Evolutionary conservation across 2,888 invertebrate species (phyloP), one percentile per base, ranked within the genome.

Genomic region (Ormyrus nitidulus): DNA sequence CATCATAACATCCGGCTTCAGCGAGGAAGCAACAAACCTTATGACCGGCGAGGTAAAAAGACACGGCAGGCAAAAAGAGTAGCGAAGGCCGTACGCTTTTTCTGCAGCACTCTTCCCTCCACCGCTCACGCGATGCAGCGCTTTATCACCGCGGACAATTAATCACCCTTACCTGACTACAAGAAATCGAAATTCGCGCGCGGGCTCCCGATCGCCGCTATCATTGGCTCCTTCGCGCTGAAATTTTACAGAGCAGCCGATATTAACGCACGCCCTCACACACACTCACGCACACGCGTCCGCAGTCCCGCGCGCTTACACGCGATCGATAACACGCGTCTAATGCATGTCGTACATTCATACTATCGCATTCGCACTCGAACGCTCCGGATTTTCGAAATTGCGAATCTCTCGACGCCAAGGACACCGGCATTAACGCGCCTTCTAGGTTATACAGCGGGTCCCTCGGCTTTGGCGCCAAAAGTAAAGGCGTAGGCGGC

Each of bases 181-280:
- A 58, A 7, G 2, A 6, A 65, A 34, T 74, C 51, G 66, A 75
- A 75, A 59, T 10, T 75, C 75, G 51, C 75, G 75, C 75, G 7
- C 4, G 54, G 54, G 1, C 44, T 5, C 3, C 48, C 2, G 62
- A 11, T 46, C 49, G n/a, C 13, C 48, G 48, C 59, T 13, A 59
- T 44, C 59, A 59, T 75, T 66, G 66, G 75, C 66, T 64, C 54
- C 54, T 73, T 56, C 64, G 13, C 51, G n/a, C 64, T 51, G 58
- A 49, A 75, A 75, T 66, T 9, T 75, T 66, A 58, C 13, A 66
- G 75, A 75, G 58, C 49, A 11, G 66, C 64, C 49, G 64, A 64
- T 77, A 56, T 70, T 77, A 77, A 77, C 64, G 62, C 68, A 80
- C 80, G 68, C 76, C 64, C 68, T 59, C 78, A 66, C 66, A 13